phyloP scores from a whole-genome alignment of 2,113 vertebrate species.

The Perca fluviatilis region DNA sequence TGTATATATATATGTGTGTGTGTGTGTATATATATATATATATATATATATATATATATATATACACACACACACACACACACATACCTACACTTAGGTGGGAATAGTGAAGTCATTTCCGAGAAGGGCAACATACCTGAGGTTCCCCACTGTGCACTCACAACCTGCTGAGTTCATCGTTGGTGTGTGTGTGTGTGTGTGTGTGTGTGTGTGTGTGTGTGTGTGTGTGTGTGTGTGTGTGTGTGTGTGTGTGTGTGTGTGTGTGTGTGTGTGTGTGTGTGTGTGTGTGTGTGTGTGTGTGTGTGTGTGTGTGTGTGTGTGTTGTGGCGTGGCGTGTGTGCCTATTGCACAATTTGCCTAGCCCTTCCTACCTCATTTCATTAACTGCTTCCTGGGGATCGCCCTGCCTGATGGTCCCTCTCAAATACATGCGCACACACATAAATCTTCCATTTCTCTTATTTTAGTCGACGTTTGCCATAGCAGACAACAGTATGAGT shows the following conservation, averaged over 20 bases:
- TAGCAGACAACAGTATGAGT: neutral
- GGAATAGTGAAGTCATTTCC: neutral
- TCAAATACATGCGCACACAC: neutral
- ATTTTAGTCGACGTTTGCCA: neutral
- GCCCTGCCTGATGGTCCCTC: neutral
- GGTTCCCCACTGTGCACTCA: neutral
- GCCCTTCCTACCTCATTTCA: constrained; percentile 38
- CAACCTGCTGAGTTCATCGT: constrained; percentile 12
- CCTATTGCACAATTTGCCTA: neutral
- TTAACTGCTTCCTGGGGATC: constrained; percentile 27
- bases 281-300: neutral
- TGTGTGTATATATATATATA: no score
- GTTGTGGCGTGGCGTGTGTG: no score
- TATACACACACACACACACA: no score
- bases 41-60: no score
- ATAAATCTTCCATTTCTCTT: neutral
- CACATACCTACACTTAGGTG: neutral
- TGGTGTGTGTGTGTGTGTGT: neutral
- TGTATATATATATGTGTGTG: no score
- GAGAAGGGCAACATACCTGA: neutral
- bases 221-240: neutral
- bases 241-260: neutral
- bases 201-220: neutral
- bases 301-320: neutral
- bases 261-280: neutral